Evolutionary conservation across 2,113 vertebrate species (phyloP), one percentile per base, ranked within the genome.

Genomic region (Antechinus flavipes): DNA sequence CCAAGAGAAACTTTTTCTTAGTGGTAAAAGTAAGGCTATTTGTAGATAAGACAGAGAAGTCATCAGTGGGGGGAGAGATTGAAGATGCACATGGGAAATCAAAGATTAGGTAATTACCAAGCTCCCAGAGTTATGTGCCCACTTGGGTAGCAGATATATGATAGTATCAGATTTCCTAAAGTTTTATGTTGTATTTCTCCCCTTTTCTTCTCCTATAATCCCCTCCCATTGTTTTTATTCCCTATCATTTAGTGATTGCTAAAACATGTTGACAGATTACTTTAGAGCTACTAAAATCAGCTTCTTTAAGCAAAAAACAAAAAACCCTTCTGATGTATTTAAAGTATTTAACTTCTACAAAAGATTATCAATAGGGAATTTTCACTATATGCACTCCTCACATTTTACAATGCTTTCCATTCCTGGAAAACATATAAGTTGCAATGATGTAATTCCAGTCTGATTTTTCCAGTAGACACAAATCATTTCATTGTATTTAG

Each of bases 261-360:
- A 5, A 58, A 90, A 92, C 95, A 93, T 16, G 2, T 55, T 92
- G 76, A 49, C 94, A 95, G 94, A 55, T 94, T 68, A 61, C 52
- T 91, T 95, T 50, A 89, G 91, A 95, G 90, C 53, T 94, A 68
- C 93, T 94, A 58, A 54, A 97, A 84, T 93, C 12, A 19, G 27
- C 90, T 47, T 50, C 7, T 95, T 90, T 49, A 84, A 94, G 56
- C 25, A 47, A 46, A 93, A 89, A 94, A 35, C 92, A 95, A 26
- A 11, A 35, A 93, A 54, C 54, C 8, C 16, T 84, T 84, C 42
- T 11, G 89, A 93, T 91, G 19, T 91, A 90, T 95, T 89, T 94
- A 53, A 95, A 91, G 54, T 54, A 84, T 55, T 95, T 93, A 35
- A 91, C 55, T 89, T 94, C 92, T 95, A 91, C 61, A 93, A 58